Base-by-base conservation (phyloP, 2,888 invertebrate species). In the Oligia strigilis region DNA sequence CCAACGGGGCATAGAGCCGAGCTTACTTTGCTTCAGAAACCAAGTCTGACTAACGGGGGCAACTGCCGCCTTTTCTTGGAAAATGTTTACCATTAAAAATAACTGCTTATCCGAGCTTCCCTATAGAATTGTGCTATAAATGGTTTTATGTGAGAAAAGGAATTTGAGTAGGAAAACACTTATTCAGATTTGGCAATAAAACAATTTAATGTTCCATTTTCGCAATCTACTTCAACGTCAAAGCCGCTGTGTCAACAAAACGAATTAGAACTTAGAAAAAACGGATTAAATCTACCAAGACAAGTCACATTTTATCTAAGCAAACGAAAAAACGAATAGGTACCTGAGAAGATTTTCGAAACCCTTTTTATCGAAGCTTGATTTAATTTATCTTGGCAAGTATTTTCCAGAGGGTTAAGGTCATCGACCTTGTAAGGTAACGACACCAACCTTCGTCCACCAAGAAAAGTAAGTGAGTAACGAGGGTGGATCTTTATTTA, bases 401-500 rank as follows among this genome's bases (percentile, higher is more conserved):
- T 36, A 75, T 73, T 65, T 83, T 69, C 19, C 23, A 46, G 43
- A 83, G 75, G 60, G 60, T 72, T 65, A 60, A 75, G 75, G 75
- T 71, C 75, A 77, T 49, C 60, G 77, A 81, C 78, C 74, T 43
- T 78, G 77, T 77, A 66, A 87, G 72, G 78, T 80, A 70, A 78
- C n/a, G 71, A 71, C 71, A 72, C 70, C 73, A 74, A 77, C 75
- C 74, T 72, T 67, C 75, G 81, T 70, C 60, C 74, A 23, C 60
- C 52, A 69, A 87, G 86, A 88, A 79, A 81, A 86, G 67, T 66
- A 79, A 81, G 67, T 76, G 75, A 81, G 58, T 82, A 74, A 85
- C 64, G 72, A 78, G 84, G 81, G 87, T 81, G 73, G 29, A 74
- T 82, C 81, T 81, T 85, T 88, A 89, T 89, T 90, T 89, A 89